These are phyloP conservation scores for Heliconius nattereri DNA, from an alignment of 1,140 invertebrate species.

Conservation along the genomic window DNA sequence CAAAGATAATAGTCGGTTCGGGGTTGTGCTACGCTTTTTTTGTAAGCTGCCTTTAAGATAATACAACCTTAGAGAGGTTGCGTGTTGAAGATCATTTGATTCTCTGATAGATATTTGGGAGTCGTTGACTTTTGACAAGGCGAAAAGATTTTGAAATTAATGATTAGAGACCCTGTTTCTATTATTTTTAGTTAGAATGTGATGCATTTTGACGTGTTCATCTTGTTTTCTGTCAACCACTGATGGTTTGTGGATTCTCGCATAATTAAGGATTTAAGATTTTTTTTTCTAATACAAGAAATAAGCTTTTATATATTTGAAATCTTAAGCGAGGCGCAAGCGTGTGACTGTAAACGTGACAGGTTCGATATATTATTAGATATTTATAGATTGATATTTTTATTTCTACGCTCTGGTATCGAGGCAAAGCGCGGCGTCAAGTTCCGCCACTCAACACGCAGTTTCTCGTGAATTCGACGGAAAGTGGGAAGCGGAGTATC, in stretches of 20 bases:
- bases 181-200: conserved; percentile 15
- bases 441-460: too few relatives aligned
- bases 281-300: background rate
- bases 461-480: too few relatives aligned
- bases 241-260: background rate
- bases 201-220: conserved; percentile 18
- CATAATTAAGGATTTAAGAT: background rate
- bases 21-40: conserved; percentile 69
- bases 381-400: too few relatives aligned
- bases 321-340: too few relatives aligned
- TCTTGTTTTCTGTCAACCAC: conserved; percentile 8
- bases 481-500: too few relatives aligned
- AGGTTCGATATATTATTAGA: too few relatives aligned
- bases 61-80: conserved; percentile 69
- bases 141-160: conserved; percentile 33
- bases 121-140: conserved; percentile 45
- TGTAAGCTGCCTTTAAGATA: conserved; percentile 67
- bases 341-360: too few relatives aligned
- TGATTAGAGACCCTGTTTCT: conserved; percentile 18
- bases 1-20: conserved; percentile 73
- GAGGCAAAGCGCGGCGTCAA: too few relatives aligned
- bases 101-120: conserved; percentile 52
- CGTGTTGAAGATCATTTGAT: conserved; percentile 70
- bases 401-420: too few relatives aligned
- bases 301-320: too few relatives aligned